phyloP scores from a whole-genome alignment of 2,113 vertebrate species.

The Tragelaphus strepsiceros region DNA sequence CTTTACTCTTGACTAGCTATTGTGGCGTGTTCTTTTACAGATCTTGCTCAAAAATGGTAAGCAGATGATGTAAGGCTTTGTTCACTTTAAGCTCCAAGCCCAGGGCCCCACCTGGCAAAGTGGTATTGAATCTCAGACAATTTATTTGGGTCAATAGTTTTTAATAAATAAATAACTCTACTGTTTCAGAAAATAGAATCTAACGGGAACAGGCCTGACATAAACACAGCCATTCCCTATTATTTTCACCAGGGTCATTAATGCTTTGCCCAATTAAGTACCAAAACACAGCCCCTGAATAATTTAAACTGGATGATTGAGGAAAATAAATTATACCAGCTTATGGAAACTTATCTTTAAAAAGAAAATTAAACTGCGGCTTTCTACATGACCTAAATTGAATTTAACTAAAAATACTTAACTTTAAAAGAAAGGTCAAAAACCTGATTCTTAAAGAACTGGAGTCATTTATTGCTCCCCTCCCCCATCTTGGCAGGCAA shows the following conservation, averaged over 20 bases:
- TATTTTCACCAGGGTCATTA: slow-evolving; percentile 43
- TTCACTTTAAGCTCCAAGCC: not conserved
- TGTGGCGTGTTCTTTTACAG: not conserved
- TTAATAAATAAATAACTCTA: slow-evolving; percentile 57
- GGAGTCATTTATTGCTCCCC: not conserved
- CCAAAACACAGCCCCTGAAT: slow-evolving; percentile 70
- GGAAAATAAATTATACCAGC: slow-evolving; percentile 52
- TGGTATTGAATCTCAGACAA: slow-evolving; percentile 41
- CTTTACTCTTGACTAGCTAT: not conserved
- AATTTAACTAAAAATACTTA: not conserved
- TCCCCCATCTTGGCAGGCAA: not conserved
- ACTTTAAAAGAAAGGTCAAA: not conserved
- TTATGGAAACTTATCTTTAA: slow-evolving; percentile 57
- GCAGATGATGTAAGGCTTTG: not conserved
- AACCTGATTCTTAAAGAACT: not conserved
- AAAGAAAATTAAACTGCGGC: slow-evolving; percentile 31
- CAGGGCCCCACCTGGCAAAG: not conserved
- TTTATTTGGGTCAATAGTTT: slow-evolving; percentile 62
- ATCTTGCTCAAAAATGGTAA: not conserved
- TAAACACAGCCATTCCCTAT: slow-evolving; percentile 51
- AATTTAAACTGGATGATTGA: slow-evolving; percentile 74
- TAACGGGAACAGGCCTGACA: slow-evolving; percentile 51
- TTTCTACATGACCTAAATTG: slow-evolving; percentile 1
- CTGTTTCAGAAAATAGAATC: slow-evolving; percentile 24
- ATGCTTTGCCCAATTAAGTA: slow-evolving; percentile 72